Conservation (phyloP, 2,888 invertebrate genomes). For the Plebejus argus region DNA sequence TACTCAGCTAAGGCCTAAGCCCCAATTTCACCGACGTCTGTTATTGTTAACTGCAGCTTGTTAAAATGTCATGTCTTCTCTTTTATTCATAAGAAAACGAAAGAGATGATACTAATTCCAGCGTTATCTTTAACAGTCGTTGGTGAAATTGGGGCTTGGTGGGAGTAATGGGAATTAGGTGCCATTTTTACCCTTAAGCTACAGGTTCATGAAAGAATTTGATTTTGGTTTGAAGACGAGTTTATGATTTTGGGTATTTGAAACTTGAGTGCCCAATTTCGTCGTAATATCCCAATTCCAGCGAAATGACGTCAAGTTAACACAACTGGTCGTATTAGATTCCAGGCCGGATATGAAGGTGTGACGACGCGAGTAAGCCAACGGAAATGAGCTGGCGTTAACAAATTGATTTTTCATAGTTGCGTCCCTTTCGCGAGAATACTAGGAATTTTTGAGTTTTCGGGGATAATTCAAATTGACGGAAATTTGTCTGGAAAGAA, state of each 20-base stretch:
- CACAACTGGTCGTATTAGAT: constrained; percentile 51
- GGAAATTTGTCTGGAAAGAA: not conserved
- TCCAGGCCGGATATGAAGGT: constrained; percentile 62
- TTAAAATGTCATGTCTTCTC: no score
- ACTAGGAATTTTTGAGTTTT: not conserved
- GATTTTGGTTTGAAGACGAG: not conserved
- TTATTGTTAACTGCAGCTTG: no score
- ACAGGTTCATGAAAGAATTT: not conserved
- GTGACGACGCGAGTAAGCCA: constrained; percentile 30
- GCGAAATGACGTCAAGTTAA: constrained; percentile 11
- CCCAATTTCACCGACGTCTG: no score
- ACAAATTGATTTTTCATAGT: constrained; percentile 12
- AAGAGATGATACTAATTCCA: no score
- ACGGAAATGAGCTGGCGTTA: constrained; percentile 6
- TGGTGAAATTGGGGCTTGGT: no score
- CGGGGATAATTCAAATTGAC: not conserved
- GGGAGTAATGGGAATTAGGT: no score
- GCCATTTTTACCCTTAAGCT: not conserved
- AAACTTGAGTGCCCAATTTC: constrained; percentile 1
- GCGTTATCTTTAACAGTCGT: no score
- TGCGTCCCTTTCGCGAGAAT: not conserved
- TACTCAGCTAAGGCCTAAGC: not conserved
- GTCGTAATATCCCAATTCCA: not conserved
- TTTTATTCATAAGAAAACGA: no score
- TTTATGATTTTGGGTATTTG: not conserved